phyloP scores from a whole-genome alignment of 2,888 invertebrate species.

The Azorinus chamasolen region DNA sequence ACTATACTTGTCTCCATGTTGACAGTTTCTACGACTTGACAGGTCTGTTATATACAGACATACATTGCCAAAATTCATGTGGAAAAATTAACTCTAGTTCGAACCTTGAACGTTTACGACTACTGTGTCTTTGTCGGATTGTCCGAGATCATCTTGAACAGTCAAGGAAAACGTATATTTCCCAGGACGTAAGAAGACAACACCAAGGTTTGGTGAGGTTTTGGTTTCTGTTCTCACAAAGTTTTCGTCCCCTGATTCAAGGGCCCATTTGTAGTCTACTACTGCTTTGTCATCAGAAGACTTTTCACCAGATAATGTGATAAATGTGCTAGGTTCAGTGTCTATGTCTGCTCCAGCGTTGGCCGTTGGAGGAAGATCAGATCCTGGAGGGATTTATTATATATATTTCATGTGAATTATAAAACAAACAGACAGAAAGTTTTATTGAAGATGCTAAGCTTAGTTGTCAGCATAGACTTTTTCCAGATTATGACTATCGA shows the following conservation, averaged over 20 bases:
- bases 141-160: constrained; percentile 39
- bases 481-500: too few relatives aligned
- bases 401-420: background rate
- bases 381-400: background rate
- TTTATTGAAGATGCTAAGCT: too few relatives aligned
- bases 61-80: background rate
- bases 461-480: too few relatives aligned
- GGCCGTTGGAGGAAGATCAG: constrained; percentile 34
- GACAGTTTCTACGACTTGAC: too few relatives aligned
- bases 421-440: too few relatives aligned
- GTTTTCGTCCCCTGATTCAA: background rate
- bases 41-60: too few relatives aligned
- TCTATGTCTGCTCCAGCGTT: constrained; percentile 39
- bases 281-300: constrained; percentile 35
- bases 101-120: constrained; percentile 19
- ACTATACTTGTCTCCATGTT: too few relatives aligned
- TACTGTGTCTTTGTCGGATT: constrained; percentile 38
- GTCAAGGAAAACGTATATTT: constrained; percentile 34
- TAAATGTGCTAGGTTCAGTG: constrained; percentile 20
- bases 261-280: constrained; percentile 33
- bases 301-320: constrained; percentile 24
- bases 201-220: background rate
- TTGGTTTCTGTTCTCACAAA: background rate
- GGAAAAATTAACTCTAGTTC: background rate
- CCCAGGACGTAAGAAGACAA: constrained; percentile 21